A percentile compares a stretch with the other conserved stretches of the same genome.
phyloP scores from a whole-genome alignment of 2,113 vertebrate species.

The Equus przewalskii region DNA sequence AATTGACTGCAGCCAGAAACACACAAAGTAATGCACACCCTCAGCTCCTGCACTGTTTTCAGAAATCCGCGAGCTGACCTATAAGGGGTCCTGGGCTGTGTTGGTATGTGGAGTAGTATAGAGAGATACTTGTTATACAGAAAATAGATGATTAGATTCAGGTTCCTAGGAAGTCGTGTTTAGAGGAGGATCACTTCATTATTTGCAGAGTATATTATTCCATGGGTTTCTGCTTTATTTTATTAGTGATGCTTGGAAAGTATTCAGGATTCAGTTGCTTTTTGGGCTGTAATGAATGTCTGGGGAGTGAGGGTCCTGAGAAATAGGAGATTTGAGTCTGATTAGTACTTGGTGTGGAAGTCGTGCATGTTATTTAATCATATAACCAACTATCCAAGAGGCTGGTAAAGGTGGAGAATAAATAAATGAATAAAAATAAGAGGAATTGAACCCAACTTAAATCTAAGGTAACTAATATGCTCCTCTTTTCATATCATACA shows the following conservation, averaged over 20 bases:
- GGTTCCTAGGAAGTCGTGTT: constrained; percentile 75
- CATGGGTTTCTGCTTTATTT: background rate
- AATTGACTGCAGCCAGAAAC: constrained; percentile 78
- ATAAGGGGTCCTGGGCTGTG: constrained; percentile 7
- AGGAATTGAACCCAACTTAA: background rate
- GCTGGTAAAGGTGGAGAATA: background rate
- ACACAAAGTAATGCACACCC: constrained; percentile 75
- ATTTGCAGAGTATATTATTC: constrained; percentile 74
- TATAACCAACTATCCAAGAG: background rate
- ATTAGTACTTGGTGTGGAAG: constrained; percentile 73
- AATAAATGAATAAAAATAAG: background rate
- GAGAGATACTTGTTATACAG: constrained; percentile 70
- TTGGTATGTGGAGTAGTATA: constrained; percentile 48
- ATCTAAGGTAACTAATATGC: background rate
- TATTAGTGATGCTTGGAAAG: constrained; percentile 71
- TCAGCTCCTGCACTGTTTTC: constrained; percentile 72
- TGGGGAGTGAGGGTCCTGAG: constrained; percentile 59
- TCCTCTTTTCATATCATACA: background rate
- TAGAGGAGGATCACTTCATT: constrained; percentile 83
- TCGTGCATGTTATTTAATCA: background rate
- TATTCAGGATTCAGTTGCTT: constrained; percentile 74
- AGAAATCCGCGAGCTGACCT: constrained; percentile 78
- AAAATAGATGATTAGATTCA: constrained; percentile 81
- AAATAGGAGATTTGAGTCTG: constrained; percentile 72
- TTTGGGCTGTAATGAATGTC: constrained; percentile 80